phyloP scores from a whole-genome alignment of 2,888 invertebrate species.

The Phrixothrix hirtus region DNA sequence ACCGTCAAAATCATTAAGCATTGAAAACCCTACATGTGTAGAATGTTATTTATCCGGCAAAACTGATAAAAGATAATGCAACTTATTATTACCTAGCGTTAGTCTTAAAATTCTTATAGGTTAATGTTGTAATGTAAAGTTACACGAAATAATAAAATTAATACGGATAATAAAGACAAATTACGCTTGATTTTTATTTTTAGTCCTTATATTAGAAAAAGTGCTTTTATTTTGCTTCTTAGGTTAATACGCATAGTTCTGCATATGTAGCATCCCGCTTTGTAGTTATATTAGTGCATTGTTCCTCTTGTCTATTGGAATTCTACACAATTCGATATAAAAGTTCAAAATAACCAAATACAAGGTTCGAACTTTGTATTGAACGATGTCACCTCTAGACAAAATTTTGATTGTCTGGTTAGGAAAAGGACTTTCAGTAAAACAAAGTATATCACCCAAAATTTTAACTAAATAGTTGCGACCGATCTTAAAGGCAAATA shows the following conservation, averaged over 20 bases:
- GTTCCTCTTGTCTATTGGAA: constrained; percentile 51
- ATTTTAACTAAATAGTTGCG: too few species aligned
- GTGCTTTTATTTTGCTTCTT: constrained; percentile 19
- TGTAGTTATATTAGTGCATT: constrained; percentile 17
- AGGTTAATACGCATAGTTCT: constrained; percentile 24
- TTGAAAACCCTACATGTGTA: constrained; percentile 73
- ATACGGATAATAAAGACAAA: constrained; percentile 27
- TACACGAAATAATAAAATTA: too few species aligned
- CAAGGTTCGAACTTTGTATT: constrained; percentile 29
- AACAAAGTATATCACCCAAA: too few species aligned
- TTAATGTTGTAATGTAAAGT: constrained; percentile 5
- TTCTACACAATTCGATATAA: constrained; percentile 48
- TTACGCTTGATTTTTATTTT: constrained; percentile 20
- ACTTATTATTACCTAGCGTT: neutral
- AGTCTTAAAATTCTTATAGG: neutral
- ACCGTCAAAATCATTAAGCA: constrained; percentile 61
- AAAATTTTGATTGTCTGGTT: constrained; percentile 7
- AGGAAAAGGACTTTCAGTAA: constrained; percentile 25
- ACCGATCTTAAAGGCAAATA: too few species aligned
- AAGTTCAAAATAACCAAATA: constrained; percentile 30
- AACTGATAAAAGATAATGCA: constrained; percentile 54
- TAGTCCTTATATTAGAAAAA: too few species aligned
- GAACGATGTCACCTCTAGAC: constrained; percentile 18
- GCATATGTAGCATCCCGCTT: constrained; percentile 45
- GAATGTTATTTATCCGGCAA: constrained; percentile 72